Base-by-base conservation (phyloP, 2,797 vertebrate species). In the Poeciliopsis infans region DNA sequence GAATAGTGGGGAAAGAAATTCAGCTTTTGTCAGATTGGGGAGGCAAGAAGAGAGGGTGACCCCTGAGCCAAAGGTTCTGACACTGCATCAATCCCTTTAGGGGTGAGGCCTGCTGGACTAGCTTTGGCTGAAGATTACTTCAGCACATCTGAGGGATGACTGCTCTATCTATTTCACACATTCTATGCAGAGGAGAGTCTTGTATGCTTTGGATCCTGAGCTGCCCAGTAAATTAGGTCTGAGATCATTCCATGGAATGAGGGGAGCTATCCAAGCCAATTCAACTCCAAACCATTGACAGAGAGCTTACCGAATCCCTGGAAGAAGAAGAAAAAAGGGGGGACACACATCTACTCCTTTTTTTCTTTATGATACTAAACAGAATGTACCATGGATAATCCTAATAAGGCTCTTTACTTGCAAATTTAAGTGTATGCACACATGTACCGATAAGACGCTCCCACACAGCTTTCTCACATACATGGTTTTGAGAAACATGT, bases 21-120 rank as follows among this genome's bases (percentile, higher is more conserved):
- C 70, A 88, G 88, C 90, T 95, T 97, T 98, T 99, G 96, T 98
- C 96, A 94, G 94, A 96, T 91, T 86, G 96, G 93, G 95, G 96
- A 96, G 95, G 96, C 95, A 96, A 97, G 97, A 97, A 95, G 95
- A 97, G 96, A 97, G 95, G 95, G 88, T 97, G 97, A 98, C 97
- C 97, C 90, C 70, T 0, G 93, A 97, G 97, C 96, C 97, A 98
- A 98, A 98, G 97, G 97, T 97, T 97, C 92, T 96, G 97, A 98
- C 97, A 98, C 96, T 94, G 97, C 96, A 96, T 97, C 97, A 97
- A 98, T 98, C 98, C 97, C 97, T 97, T 98, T 98, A 97, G 97
- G 97, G 95, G 95, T 94, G 96, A 95, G 96, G 96, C 95, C 96
- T 97, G 97, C 96, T 96, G 96, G 96, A 96, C 96, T 94, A 94